phyloP scores from a whole-genome alignment of 2,113 vertebrate species.

The Plestiodon gilberti region DNA sequence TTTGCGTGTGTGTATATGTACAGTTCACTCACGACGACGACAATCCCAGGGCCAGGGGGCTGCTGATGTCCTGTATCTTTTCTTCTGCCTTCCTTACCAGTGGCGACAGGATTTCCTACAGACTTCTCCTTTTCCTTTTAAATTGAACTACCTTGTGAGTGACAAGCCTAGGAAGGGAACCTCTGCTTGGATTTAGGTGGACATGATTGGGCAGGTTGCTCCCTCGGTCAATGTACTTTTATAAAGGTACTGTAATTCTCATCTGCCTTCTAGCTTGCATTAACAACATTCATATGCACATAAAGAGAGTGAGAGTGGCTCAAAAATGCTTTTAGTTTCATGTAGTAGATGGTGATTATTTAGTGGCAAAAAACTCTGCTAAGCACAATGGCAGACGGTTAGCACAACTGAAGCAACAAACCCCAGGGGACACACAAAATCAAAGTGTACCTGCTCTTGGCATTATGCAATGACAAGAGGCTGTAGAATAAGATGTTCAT shows the following conservation, averaged over 20 bases:
- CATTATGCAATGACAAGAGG: no score
- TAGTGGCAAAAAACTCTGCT: neutral
- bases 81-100: neutral
- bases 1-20: neutral
- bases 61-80: no score
- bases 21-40: neutral
- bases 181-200: neutral
- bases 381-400: neutral
- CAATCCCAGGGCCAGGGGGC: neutral
- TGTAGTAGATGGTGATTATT: neutral
- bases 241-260: neutral
- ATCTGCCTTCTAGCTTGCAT: neutral
- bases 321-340: neutral
- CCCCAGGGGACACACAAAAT: neutral
- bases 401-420: neutral
- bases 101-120: neutral
- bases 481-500: neutral
- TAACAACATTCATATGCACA: neutral
- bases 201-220: neutral
- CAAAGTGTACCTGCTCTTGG: neutral
- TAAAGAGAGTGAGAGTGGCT: neutral
- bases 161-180: neutral
- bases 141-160: neutral
- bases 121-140: neutral
- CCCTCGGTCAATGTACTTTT: neutral